A percentile compares a stretch with the other conserved stretches of the same genome.
These are phyloP conservation scores for Malurus cyaneus DNA, from an alignment of 2,113 vertebrate genomes.

Conservation along the genomic window DNA sequence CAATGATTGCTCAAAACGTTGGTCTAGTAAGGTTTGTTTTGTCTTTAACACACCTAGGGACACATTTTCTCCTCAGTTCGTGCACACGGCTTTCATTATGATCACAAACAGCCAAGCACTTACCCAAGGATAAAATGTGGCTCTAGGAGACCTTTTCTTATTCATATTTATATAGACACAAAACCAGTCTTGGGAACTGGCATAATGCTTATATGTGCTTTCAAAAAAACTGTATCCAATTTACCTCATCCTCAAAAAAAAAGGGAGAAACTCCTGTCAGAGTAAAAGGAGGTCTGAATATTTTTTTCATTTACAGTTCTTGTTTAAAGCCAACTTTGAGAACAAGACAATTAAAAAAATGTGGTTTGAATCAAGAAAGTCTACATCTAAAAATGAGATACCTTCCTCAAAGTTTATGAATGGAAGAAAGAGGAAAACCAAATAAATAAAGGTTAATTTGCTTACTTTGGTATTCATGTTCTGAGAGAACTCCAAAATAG, in stretches of 20 bases:
- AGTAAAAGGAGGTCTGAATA: constrained; percentile 34
- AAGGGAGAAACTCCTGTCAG: constrained; percentile 43
- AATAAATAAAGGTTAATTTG: constrained; percentile 62
- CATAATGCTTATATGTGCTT: constrained; percentile 25
- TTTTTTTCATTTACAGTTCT: constrained; percentile 33
- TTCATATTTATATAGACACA: constrained; percentile 44
- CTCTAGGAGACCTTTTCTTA: constrained; percentile 53
- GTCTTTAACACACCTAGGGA: constrained; percentile 24
- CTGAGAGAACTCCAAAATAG: constrained; percentile 98
- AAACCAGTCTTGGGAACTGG: constrained; percentile 35
- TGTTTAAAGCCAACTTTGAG: constrained; percentile 62
- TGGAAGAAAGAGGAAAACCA: constrained; percentile 73
- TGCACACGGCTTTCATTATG: neutral
- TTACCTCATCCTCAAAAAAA: neutral
- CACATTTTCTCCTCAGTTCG: neutral
- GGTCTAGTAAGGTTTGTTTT: constrained; percentile 36
- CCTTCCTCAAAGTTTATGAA: constrained; percentile 88
- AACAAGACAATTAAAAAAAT: constrained; percentile 58
- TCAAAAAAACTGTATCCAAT: constrained; percentile 43
- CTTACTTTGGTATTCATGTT: constrained; percentile 99
- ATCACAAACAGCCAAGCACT: constrained; percentile 25
- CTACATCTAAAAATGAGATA: constrained; percentile 74
- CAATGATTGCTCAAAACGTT: constrained; percentile 8
- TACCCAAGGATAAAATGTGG: constrained; percentile 35
- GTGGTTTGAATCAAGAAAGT: constrained; percentile 61